Conservation (phyloP, 2,797 vertebrate species). For the Mastacembelus armatus region DNA sequence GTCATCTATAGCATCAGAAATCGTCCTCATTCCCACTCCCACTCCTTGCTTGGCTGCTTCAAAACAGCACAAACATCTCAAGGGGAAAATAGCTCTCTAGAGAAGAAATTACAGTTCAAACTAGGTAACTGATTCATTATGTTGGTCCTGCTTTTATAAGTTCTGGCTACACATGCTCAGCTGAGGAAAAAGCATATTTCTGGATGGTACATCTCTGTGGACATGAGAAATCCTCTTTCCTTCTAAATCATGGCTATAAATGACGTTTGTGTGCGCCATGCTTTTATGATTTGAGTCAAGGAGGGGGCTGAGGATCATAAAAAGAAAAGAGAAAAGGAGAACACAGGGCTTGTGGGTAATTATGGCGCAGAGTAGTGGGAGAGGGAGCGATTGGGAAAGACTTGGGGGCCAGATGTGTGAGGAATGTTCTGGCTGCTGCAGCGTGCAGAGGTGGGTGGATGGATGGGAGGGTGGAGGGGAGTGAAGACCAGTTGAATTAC, state of each 20-base stretch:
- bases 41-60: constrained; percentile 49
- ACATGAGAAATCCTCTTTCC: constrained; percentile 59
- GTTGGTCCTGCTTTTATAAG: constrained; percentile 66
- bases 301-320: constrained; percentile 72
- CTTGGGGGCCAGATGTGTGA: constrained; percentile 85
- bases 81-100: constrained; percentile 55
- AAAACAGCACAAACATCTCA: constrained; percentile 58
- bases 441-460: constrained; percentile 66
- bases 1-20: constrained; percentile 53
- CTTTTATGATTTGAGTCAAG: constrained; percentile 73
- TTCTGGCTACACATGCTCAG: constrained; percentile 42
- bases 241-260: constrained; percentile 73
- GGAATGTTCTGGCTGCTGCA: constrained; percentile 86
- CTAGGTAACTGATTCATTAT: constrained; percentile 64
- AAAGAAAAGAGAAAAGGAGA: constrained; percentile 84
- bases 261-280: constrained; percentile 65
- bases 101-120: constrained; percentile 49
- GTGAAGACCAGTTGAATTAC: constrained; percentile 75
- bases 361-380: constrained; percentile 72
- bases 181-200: constrained; percentile 57
- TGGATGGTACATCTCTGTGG: constrained; percentile 65
- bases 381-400: constrained; percentile 76
- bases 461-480: constrained; percentile 58
- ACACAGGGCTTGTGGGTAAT: constrained; percentile 85
- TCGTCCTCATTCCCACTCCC: constrained; percentile 57